Percentiles rank a stretch among this genome's conserved stretches.
Evolutionary conservation across 2,113 vertebrate genomes (phyloP).

Genomic region (Bungarus multicinctus): DNA sequence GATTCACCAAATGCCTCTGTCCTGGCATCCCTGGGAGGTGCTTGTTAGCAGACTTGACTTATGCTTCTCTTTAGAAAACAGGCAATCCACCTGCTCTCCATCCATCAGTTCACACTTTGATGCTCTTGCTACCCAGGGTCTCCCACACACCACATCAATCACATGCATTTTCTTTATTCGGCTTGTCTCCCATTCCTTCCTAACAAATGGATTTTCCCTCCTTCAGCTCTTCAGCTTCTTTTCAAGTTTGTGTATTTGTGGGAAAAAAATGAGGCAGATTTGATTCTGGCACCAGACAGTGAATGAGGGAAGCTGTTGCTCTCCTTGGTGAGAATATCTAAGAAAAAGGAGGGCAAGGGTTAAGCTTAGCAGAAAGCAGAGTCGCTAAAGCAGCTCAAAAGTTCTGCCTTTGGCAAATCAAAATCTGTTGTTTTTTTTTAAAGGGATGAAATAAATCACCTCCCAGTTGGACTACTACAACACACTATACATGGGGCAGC

Average conservation of each 20-base stretch:
- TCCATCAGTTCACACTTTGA: background rate
- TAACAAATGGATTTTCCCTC: background rate
- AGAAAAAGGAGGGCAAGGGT: background rate
- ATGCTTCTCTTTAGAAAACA: background rate
- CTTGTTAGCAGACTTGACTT: background rate
- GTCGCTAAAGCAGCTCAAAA: background rate
- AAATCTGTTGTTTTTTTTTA: background rate
- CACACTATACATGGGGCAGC: background rate
- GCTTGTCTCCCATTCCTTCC: background rate
- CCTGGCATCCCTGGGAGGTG: background rate
- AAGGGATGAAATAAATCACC: background rate
- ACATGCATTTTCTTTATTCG: background rate
- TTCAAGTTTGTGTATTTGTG: background rate
- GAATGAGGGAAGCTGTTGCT: conserved; percentile 2
- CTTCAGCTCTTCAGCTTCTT: background rate
- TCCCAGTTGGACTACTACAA: background rate
- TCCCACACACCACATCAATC: background rate
- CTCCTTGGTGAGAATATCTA: background rate
- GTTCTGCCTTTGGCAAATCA: background rate
- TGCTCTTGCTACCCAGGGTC: too few relatives aligned
- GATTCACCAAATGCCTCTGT: background rate
- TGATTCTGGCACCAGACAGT: conserved; percentile 18
- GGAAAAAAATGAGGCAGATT: conserved; percentile 44
- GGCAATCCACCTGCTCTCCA: background rate
- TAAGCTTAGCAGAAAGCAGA: background rate